Conservation (phyloP, 2,113 vertebrate species). For the Salminus brasiliensis region DNA sequence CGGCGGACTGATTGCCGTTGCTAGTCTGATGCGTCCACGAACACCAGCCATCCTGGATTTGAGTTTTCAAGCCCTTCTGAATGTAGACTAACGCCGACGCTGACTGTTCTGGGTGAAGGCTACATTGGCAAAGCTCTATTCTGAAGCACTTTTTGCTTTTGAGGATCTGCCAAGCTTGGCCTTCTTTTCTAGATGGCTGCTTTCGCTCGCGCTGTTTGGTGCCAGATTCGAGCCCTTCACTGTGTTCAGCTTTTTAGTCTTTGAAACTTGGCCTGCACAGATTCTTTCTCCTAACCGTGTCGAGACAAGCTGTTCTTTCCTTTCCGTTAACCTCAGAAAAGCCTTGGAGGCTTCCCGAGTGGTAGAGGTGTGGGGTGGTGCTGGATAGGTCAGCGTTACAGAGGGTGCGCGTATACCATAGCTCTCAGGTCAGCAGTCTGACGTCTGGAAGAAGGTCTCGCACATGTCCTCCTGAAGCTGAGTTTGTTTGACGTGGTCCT, state of each 20-base stretch:
- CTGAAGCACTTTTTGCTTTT: background rate
- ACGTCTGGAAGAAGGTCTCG: background rate
- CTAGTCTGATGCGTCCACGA: background rate
- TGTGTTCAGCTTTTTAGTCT: constrained; percentile 18
- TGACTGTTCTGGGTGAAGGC: constrained; percentile 13
- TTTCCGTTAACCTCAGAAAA: background rate
- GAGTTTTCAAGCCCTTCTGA: background rate
- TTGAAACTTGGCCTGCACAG: constrained; percentile 1
- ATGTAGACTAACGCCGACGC: background rate
- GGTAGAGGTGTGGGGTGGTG: background rate
- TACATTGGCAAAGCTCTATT: background rate
- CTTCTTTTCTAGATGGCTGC: background rate
- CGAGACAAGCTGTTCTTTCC: background rate
- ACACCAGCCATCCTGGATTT: constrained; percentile 13
- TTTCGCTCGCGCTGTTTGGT: background rate
- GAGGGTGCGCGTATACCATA: no score
- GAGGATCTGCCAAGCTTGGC: constrained; percentile 1
- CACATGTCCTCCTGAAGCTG: background rate
- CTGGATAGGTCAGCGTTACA: background rate
- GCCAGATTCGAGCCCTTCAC: constrained; percentile 4
- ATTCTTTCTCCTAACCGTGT: background rate
- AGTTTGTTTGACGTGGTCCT: background rate
- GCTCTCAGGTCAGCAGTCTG: background rate
- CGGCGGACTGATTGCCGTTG: background rate
- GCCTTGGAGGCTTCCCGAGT: no score